Base-by-base conservation (phyloP, 2,888 invertebrate species). In the Drosophila yooni region DNA sequence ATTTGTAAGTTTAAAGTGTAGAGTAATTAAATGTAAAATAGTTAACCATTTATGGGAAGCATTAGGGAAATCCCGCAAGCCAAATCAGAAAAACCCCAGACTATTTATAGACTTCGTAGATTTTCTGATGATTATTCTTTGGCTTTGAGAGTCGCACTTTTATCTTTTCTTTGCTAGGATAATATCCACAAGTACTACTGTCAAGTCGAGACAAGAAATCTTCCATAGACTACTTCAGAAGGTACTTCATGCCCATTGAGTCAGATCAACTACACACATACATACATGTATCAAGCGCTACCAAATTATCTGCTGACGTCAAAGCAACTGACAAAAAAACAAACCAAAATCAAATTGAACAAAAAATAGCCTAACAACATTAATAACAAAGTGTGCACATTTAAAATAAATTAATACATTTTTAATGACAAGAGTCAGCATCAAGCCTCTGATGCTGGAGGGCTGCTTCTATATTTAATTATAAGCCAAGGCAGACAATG, bases 371-470 rank as follows among this genome's bases (percentile, higher is more conserved):
- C n/a, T 38, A 25, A 10, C 63, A 25, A 38, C 38, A 43, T 48
- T 40, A 34, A 48, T 38, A 64, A 54, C 53, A 66, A 54, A 11
- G 10, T 67, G 68, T 62, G 51, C 46, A 58, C 40, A 52, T 70
- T 70, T 72, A 46, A 70, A 76, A 70, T 79, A 76, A 82, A 84
- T 87, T 66, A 81, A 88, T 82, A 88, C 71, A 76, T 82, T 84
- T 69, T 82, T 74, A 82, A 87, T 88, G 82, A 82, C 75, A 82
- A 64, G 78, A 62, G 65, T 31, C 31, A 72, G 40, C 18, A 51
- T 38, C 40, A 34, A 33, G 33, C 33, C 40, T 1, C 25, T 15
- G 25, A 63, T 59, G 59, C 56, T 61, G 29, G 53, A 60, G 56
- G 36, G 50, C 52, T 59, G 38, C 46, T 56, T 56, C 66, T 74